These are phyloP conservation scores for Pachypanchax playfairii DNA, from an alignment of 2,113 vertebrate species.

Conservation along the genomic window DNA sequence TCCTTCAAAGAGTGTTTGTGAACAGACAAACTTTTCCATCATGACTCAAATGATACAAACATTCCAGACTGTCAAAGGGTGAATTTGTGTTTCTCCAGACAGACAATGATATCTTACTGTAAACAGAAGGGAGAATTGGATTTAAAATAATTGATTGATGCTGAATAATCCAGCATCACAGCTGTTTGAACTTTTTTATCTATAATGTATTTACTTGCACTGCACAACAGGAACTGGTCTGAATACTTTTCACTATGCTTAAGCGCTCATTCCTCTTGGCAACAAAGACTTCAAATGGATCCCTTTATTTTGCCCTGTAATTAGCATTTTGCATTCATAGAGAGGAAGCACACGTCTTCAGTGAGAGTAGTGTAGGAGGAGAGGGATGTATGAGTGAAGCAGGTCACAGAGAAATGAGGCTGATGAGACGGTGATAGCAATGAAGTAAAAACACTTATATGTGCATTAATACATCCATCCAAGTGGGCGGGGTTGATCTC, in stretches of 20 bases:
- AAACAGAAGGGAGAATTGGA: neutral
- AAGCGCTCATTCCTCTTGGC: constrained; percentile 21
- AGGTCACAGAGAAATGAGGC: constrained; percentile 4
- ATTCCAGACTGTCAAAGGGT: neutral
- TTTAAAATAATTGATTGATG: neutral
- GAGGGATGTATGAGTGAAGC: constrained; percentile 18
- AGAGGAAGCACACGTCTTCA: constrained; percentile 25
- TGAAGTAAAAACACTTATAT: constrained; percentile 26
- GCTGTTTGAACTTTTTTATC: neutral
- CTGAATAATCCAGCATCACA: neutral
- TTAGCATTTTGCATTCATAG: constrained; percentile 21
- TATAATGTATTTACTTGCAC: neutral
- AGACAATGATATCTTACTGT: neutral
- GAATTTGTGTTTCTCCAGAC: neutral
- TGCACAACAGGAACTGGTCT: neutral
- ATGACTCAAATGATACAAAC: neutral
- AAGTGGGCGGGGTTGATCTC: constrained; percentile 41
- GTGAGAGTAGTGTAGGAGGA: constrained; percentile 16
- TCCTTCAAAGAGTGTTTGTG: neutral
- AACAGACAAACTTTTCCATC: neutral
- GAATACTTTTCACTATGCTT: constrained; percentile 15
- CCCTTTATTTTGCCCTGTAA: constrained; percentile 17
- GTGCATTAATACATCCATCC: constrained; percentile 16
- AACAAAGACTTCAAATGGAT: constrained; percentile 13
- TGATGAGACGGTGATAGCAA: constrained; percentile 17